phyloP scores from a whole-genome alignment of 2,797 vertebrate genomes.

The Takifugu ocellatus region DNA sequence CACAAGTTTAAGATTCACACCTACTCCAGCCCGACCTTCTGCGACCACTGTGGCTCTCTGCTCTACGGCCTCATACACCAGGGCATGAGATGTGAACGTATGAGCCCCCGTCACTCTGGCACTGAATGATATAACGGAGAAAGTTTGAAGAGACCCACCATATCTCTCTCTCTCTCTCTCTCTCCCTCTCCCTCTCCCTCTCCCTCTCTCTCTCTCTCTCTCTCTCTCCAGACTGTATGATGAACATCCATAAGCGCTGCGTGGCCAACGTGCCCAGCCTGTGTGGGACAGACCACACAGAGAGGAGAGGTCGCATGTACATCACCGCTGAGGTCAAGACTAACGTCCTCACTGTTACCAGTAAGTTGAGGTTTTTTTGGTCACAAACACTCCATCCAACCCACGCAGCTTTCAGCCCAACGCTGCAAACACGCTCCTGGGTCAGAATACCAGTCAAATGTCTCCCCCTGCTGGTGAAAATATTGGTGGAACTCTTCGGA shows the following conservation, averaged over 20 bases:
- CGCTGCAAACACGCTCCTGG: not conserved
- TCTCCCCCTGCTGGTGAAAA: conserved; percentile 63
- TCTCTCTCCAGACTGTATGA: conserved; percentile 75
- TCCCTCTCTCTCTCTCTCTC: not conserved
- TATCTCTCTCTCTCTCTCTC: not conserved
- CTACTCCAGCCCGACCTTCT: conserved; percentile 98
- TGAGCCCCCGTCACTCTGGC: conserved; percentile 26
- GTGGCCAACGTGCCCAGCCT: conserved; percentile 96
- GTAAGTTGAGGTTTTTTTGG: conserved; percentile 53
- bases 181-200: not conserved
- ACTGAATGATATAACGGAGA: not conserved
- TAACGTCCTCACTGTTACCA: conserved; percentile 88
- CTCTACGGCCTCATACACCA: conserved; percentile 92
- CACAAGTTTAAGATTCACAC: conserved; percentile 97
- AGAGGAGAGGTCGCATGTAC: conserved; percentile 90
- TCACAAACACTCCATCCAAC: not conserved
- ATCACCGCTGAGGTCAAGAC: conserved; percentile 90
- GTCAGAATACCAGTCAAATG: conserved; percentile 15
- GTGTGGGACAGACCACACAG: conserved; percentile 96
- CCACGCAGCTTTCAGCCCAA: not conserved
- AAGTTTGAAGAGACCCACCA: not conserved
- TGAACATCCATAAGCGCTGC: conserved; percentile 96
- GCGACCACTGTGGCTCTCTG: conserved; percentile 94
- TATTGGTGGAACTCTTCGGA: too few species aligned
- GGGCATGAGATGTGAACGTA: conserved; percentile 82